These are phyloP conservation scores for Epirrita christyi DNA, from an alignment of 2,888 invertebrate genomes.

Conservation along the genomic window DNA sequence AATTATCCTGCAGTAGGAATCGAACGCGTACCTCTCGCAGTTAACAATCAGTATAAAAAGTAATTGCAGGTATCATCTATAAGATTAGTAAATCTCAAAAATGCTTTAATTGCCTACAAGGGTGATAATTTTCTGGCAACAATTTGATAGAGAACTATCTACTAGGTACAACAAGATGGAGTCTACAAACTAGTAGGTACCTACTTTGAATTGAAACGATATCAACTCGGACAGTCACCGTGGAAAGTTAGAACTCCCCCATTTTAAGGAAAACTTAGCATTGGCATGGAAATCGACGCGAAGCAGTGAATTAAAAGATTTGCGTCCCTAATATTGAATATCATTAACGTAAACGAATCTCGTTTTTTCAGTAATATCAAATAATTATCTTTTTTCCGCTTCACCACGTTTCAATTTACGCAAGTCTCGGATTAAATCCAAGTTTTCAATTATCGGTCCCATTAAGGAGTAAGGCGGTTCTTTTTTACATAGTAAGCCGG, in stretches of 20 bases:
- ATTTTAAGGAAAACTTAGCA: constrained; percentile 10
- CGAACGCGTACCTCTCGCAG: no score
- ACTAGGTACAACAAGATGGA: no score
- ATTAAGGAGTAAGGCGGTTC: constrained; percentile 58
- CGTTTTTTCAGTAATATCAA: constrained; percentile 51
- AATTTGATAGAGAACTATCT: no score
- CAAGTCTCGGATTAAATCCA: constrained; percentile 66
- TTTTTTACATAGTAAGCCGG: constrained; percentile 21
- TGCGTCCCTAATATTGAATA: constrained; percentile 33
- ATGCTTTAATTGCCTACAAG: no score
- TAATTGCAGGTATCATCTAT: no score
- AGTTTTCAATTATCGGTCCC: constrained; percentile 75
- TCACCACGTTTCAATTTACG: constrained; percentile 66
- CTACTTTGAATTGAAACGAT: no score
- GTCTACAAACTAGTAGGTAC: no score
- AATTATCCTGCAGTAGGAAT: no score
- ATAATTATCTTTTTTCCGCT: constrained; percentile 61
- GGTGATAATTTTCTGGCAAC: no score
- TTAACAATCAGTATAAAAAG: no score
- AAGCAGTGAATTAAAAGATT: constrained; percentile 24
- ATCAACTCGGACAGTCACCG: no score
- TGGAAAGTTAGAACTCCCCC: not conserved
- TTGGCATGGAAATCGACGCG: constrained; percentile 7
- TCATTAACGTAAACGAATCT: constrained; percentile 41
- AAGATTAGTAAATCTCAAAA: no score